These are phyloP conservation scores for Ctenicera cuprea DNA, from an alignment of 2,888 invertebrate genomes.

Conservation along the genomic window DNA sequence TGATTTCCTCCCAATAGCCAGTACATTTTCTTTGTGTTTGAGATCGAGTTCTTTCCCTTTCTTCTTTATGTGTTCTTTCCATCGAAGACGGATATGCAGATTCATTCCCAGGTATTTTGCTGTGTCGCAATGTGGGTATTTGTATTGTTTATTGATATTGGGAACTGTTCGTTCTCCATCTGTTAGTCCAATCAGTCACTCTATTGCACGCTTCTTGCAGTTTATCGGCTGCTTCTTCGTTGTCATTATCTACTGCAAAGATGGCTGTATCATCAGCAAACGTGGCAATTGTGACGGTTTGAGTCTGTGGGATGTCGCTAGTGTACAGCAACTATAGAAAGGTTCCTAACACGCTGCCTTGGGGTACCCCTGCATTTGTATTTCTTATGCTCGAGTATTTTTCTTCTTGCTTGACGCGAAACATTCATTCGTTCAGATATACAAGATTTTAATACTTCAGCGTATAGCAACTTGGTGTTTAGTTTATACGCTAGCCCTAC, in stretches of 20 bases:
- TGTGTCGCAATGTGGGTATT: slow-evolving; percentile 4
- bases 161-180: background rate
- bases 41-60: too few relatives aligned
- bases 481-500: background rate
- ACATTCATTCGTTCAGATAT: background rate
- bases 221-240: slow-evolving; percentile 3
- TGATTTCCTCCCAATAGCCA: slow-evolving; percentile 10
- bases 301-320: background rate
- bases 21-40: slow-evolving; percentile 7
- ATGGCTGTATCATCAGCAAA: background rate
- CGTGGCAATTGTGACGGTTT: background rate
- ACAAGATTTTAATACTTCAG: slow-evolving; percentile 10
- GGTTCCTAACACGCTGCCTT: background rate
- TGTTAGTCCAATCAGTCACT: background rate
- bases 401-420: slow-evolving; percentile 7
- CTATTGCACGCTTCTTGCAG: background rate
- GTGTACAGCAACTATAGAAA: background rate
- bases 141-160: too few relatives aligned
- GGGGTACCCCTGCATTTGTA: too few relatives aligned
- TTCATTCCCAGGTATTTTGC: background rate
- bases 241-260: background rate
- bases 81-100: slow-evolving; percentile 5
- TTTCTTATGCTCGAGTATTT: background rate
- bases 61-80: too few relatives aligned
- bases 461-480: background rate